Conservation (phyloP, 1,140 invertebrate genomes). For the Battus philenor region DNA sequence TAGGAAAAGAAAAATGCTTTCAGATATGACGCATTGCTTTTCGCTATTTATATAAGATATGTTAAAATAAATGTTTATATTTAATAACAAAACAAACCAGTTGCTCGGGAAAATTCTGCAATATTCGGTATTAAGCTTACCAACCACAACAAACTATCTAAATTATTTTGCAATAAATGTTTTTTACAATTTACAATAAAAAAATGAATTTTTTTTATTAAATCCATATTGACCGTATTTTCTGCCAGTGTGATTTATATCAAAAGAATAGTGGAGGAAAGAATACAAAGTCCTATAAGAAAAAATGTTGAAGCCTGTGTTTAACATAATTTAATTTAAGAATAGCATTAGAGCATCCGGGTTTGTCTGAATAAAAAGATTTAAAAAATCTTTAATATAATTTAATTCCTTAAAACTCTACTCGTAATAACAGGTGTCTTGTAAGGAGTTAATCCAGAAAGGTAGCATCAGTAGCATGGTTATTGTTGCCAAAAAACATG, state of each 20-base stretch:
- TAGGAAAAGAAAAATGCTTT: too few relatives aligned
- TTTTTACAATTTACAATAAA: constrained; percentile 18
- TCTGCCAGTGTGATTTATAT: too few relatives aligned
- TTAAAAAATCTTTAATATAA: too few relatives aligned
- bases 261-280: neutral
- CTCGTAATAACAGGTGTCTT: too few relatives aligned
- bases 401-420: too few relatives aligned
- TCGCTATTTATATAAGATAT: neutral
- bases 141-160: constrained; percentile 41
- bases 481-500: too few relatives aligned
- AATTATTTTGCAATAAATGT: constrained; percentile 27
- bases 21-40: neutral
- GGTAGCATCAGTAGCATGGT: too few relatives aligned
- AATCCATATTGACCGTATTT: neutral
- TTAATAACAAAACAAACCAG: constrained; percentile 19
- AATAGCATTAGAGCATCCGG: too few relatives aligned
- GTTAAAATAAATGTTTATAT: neutral
- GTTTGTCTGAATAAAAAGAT: too few relatives aligned
- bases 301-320: neutral
- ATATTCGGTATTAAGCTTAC: constrained; percentile 39
- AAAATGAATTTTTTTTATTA: constrained; percentile 13
- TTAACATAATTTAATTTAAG: too few relatives aligned
- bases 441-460: too few relatives aligned
- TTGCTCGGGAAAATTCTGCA: constrained; percentile 35
- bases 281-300: neutral